Evolutionary conservation across 2,888 invertebrate genomes (phyloP).

Genomic region (Eupithecia insigniata): DNA sequence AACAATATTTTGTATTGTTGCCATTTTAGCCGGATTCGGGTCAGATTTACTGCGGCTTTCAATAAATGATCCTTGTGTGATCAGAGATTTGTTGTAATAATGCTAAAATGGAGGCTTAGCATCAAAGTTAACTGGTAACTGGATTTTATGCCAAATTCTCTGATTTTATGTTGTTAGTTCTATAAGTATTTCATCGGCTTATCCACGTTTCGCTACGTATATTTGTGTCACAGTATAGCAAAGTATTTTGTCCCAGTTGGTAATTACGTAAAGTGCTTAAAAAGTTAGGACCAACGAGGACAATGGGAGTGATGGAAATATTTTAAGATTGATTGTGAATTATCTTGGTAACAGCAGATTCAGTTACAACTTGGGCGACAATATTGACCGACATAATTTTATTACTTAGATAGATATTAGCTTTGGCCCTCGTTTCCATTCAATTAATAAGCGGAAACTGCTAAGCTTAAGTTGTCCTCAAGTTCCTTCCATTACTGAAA

Average conservation of each 20-base stretch:
- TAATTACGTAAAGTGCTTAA: constrained; percentile 54
- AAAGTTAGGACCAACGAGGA: constrained; percentile 48
- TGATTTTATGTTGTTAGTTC: not conserved
- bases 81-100: constrained; percentile 30
- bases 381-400: constrained; percentile 18
- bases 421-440: not conserved
- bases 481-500: too few relatives aligned
- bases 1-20: constrained; percentile 32
- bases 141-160: not conserved
- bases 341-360: constrained; percentile 23
- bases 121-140: not conserved
- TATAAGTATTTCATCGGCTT: not conserved
- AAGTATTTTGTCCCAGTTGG: constrained; percentile 38
- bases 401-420: not conserved
- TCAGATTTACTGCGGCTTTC: constrained; percentile 13
- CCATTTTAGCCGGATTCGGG: constrained; percentile 16
- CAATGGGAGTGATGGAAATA: constrained; percentile 39
- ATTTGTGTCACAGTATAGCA: not conserved
- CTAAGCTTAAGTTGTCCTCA: too few relatives aligned
- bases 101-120: not conserved
- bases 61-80: constrained; percentile 11
- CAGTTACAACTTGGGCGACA: constrained; percentile 17
- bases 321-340: constrained; percentile 50
- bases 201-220: not conserved
- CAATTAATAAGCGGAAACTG: not conserved